Conservation (phyloP, 2,113 vertebrate genomes). For the Mormoops blainvillei region DNA sequence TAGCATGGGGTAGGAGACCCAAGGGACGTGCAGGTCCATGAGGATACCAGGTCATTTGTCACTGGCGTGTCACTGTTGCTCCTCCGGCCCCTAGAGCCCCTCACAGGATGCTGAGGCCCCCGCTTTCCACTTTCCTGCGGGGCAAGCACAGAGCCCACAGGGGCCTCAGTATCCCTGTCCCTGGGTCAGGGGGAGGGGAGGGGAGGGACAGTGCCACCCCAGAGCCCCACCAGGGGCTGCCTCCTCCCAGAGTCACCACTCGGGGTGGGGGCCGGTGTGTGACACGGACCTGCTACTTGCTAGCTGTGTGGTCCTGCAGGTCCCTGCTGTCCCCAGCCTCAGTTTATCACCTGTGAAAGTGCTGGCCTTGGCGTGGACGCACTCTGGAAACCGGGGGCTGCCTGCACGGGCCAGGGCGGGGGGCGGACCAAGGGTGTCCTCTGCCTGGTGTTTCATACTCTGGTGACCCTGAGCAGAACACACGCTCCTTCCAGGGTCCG, state of each 20-base stretch:
- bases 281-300: background rate
- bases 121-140: rapidly evolving
- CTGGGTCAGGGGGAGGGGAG: background rate
- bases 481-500: rapidly evolving
- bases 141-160: background rate
- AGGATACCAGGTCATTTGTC: background rate
- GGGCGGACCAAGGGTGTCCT: background rate
- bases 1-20: background rate
- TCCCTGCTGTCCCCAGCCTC: background rate
- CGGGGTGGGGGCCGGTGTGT: background rate
- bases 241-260: background rate
- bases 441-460: background rate
- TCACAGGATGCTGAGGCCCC: background rate
- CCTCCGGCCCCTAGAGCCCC: background rate
- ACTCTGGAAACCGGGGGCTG: no score
- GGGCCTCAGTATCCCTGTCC: background rate
- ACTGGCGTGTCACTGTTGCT: background rate
- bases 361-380: no score
- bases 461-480: background rate
- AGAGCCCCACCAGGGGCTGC: rapidly evolving
- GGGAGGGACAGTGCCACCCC: background rate
- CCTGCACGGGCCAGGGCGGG: rapidly evolving
- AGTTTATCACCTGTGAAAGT: background rate
- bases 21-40: rapidly evolving
- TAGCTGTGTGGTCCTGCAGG: background rate